phyloP scores from a whole-genome alignment of 1,140 invertebrate genomes.

The Brachionus asplanchnoidis region DNA sequence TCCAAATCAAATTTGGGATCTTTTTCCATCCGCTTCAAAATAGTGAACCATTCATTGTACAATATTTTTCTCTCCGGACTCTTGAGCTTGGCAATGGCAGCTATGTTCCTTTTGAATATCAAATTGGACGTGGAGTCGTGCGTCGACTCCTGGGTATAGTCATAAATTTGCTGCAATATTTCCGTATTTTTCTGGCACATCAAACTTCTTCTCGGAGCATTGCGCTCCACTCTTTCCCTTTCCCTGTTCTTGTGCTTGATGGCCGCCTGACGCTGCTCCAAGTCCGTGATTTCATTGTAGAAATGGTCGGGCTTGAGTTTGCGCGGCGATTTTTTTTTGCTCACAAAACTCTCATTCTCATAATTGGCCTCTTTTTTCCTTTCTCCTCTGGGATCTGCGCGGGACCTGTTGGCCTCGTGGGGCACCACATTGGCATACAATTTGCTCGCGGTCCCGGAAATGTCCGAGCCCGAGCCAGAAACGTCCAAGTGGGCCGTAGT shows the following conservation, averaged over 20 bases:
- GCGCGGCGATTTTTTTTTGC: neutral
- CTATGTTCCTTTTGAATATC: neutral
- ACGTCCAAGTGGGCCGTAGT: neutral
- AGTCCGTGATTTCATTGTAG: conserved; percentile 34
- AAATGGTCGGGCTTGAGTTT: conserved; percentile 6
- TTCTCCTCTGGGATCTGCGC: neutral
- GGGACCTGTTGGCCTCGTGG: neutral
- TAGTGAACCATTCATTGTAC: conserved; percentile 39
- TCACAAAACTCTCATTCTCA: neutral
- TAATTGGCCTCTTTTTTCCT: neutral
- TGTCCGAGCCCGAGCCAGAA: neutral
- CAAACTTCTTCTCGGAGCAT: neutral
- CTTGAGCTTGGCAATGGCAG: conserved; percentile 15
- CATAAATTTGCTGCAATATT: neutral
- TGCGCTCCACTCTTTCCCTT: neutral
- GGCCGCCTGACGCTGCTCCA: neutral
- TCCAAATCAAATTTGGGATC: conserved; percentile 39
- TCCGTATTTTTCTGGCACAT: neutral
- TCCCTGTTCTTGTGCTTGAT: neutral
- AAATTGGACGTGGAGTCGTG: neutral
- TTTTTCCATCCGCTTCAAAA: conserved; percentile 39
- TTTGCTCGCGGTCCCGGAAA: neutral
- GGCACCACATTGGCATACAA: conserved; percentile 22
- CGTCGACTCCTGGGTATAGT: neutral
- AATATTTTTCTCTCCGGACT: conserved; percentile 36